Base-by-base conservation (phyloP, 2,888 invertebrate genomes). In the Heterodera filipjevi region DNA sequence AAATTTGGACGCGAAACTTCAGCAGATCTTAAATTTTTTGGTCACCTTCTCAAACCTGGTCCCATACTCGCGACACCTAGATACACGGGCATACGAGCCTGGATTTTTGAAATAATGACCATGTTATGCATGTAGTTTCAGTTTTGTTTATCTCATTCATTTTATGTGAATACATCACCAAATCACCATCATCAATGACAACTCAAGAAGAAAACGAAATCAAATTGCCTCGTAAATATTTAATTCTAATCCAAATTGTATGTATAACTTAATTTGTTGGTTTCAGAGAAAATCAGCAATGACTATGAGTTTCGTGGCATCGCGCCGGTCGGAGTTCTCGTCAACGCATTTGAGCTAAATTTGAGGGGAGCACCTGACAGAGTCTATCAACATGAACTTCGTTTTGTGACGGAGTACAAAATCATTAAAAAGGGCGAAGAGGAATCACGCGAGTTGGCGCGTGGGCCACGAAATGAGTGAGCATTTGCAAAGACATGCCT, bases 391-490 rank as follows among this genome's bases (percentile, higher is more conserved):
- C 64, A 71, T 27, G 76, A 76, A 27, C 16, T 76, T 30, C 32
- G 27, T 3, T 76, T 76, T 44, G 27, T 33, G 32, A 30, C 22
- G 14, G 44, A 76, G 19, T 66, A 39, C 22, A 22, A 39, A 39
- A 39, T 39, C 8, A 39, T 16, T 8, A 66, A 71, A 2, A 6
- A 32, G 5, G 68, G 46, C 27, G 19, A 75, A 6, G 10, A 35
- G 10, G 53, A 68, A 22, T 64, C n/a, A 5, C 77, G 66, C 27
- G 73, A 77, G 10, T 53, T 77, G 59, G 59, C 33, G 3, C 77
- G 53, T 16, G 77, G 77, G 30, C 77, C 77, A 3, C 44, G 53
- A 16, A 77, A 77, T 76, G 77, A 77, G 77, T 77, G 14, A 77
- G 77, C 53, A 44, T 39, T 22, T 8, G 12, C 3, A 16, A 35